phyloP scores from a whole-genome alignment of 2,888 invertebrate genomes.

The Lasioglossum lativentre region DNA sequence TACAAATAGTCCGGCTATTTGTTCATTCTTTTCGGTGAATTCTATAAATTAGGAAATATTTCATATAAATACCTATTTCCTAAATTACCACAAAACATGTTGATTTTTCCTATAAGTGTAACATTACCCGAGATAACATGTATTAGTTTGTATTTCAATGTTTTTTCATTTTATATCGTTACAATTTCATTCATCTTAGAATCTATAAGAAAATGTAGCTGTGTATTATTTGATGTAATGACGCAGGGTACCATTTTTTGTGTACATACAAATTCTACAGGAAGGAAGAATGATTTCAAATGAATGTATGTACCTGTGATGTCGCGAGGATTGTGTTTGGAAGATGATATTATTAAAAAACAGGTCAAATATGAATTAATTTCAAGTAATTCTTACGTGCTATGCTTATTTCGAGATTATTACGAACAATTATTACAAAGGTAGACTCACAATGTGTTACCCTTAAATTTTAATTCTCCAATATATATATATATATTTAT shows the following conservation, averaged over 20 bases:
- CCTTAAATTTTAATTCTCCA: constrained; percentile 3
- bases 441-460: constrained; percentile 9
- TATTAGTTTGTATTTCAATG: constrained; percentile 55
- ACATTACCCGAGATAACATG: constrained; percentile 58
- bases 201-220: constrained; percentile 53
- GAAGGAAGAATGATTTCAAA: constrained; percentile 27
- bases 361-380: constrained; percentile 28
- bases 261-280: constrained; percentile 22
- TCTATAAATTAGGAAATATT: constrained; percentile 46
- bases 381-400: constrained; percentile 9
- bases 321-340: constrained; percentile 16
- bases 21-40: constrained; percentile 26
- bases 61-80: constrained; percentile 51
- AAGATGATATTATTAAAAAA: constrained; percentile 41
- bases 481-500: neutral
- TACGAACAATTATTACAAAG: constrained; percentile 21
- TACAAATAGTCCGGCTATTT: constrained; percentile 53
- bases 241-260: constrained; percentile 16
- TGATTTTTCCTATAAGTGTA: constrained; percentile 54
- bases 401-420: constrained; percentile 32
- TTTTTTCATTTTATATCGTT: constrained; percentile 40
- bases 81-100: constrained; percentile 55
- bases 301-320: constrained; percentile 30
- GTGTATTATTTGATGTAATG: constrained; percentile 25
- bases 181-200: constrained; percentile 47